Conservation (phyloP, 2,797 vertebrate species). For the Sebastes jordani region DNA sequence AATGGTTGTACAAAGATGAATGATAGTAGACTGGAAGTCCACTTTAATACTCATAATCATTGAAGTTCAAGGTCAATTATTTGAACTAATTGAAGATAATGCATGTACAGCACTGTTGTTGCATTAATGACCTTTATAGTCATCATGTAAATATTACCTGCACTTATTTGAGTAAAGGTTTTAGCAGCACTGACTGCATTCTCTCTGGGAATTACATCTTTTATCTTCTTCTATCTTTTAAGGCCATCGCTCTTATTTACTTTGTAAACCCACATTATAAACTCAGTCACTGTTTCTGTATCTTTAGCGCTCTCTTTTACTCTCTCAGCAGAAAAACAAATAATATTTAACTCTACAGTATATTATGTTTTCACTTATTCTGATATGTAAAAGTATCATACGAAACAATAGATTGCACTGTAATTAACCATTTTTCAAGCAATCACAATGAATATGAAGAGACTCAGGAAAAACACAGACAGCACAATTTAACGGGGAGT, state of each 20-base stretch:
- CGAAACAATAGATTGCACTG: not conserved
- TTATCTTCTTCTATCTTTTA: not conserved
- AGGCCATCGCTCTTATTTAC: not conserved
- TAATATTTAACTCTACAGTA: not conserved
- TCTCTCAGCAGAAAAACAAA: not conserved
- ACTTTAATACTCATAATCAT: not conserved
- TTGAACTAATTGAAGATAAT: not conserved
- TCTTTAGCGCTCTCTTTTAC: not conserved
- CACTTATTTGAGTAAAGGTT: not conserved
- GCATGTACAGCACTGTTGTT: not conserved
- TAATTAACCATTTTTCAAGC: not conserved
- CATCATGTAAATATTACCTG: not conserved
- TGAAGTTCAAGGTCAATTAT: not conserved
- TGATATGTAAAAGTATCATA: not conserved
- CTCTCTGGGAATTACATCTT: not conserved
- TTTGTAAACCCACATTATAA: slow-evolving; percentile 1
- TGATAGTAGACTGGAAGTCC: not conserved
- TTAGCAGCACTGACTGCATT: not conserved
- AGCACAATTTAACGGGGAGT: slow-evolving; percentile 40
- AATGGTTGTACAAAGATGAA: not conserved
- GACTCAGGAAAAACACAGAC: slow-evolving; percentile 34
- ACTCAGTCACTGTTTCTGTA: not conserved
- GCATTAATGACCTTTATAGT: not conserved
- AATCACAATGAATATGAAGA: not conserved
- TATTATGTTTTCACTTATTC: not conserved